Evolutionary conservation across 1,140 invertebrate genomes (phyloP).

Genomic region (Thereuonema tuberculata): DNA sequence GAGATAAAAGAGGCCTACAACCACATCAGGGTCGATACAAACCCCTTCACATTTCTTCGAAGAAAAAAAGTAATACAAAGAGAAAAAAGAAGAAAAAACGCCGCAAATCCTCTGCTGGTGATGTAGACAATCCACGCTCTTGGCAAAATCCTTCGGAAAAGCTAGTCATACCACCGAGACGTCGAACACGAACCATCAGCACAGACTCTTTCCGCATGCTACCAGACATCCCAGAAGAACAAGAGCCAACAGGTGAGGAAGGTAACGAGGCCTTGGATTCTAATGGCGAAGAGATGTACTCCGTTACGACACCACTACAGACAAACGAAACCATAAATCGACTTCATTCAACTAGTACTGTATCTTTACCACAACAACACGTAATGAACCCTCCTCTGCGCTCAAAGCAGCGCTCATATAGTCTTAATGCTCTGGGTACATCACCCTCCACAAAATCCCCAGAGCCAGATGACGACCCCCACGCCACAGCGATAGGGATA

Average conservation of each 20-base stretch:
- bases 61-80: not conserved
- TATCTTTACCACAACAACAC: too few species aligned
- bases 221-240: not conserved
- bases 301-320: too few species aligned
- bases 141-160: not conserved
- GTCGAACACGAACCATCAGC: not conserved
- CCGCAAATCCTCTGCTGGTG: not conserved
- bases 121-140: not conserved
- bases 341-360: too few species aligned
- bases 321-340: too few species aligned
- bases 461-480: too few species aligned
- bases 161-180: not conserved
- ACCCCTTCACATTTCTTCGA: too few species aligned
- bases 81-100: not conserved
- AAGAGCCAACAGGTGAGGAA: not conserved
- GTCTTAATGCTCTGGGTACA: too few species aligned
- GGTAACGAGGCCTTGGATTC: not conserved
- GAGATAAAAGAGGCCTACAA: not conserved
- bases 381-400: too few species aligned
- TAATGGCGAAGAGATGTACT: not conserved
- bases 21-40: not conserved
- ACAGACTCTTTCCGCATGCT: not conserved
- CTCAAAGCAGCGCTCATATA: too few species aligned
- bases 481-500: too few species aligned
- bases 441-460: too few species aligned